Base-by-base conservation (phyloP, 1,140 invertebrate genomes). In the Parapsyche elsis region DNA sequence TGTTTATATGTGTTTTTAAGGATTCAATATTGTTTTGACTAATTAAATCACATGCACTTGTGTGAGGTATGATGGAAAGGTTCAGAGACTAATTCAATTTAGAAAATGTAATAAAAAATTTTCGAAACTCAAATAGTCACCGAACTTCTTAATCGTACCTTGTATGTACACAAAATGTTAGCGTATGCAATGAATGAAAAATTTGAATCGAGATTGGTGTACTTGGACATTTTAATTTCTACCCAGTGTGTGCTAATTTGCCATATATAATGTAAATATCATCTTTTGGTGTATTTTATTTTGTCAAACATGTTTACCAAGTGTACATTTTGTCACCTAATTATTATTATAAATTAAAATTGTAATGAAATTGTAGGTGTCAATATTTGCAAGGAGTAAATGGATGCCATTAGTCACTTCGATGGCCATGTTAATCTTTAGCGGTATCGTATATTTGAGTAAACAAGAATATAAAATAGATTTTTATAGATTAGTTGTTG, bases 381-480 rank as follows among this genome's bases (percentile, higher is more conserved):
- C 71, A 30, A 71, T 10, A 26, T 30, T 71, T 30, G n/a, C 26
- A 23, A 16, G 24, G 23, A 16, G 23, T 73, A 46, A 73, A 73
- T 46, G n/a, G 38, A 73, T 73, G 46, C 46, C n/a, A 21, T 46
- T 76, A 76, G 73, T 76, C 73, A 76, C 16, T 59, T 30, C 57
- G 24, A 76, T 76, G 73, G 73, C 73, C 73, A 76, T 76, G 73
- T 76, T 76, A 57, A 76, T 76, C 73, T 76, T 44, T 59, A 59
- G 24, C 10, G 14, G 24, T 73, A 49, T 73, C 21, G 16, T 46
- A 24, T 73, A 73, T 49, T 73, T 49, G 44, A 73, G 9, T 76
- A 38, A 46, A 76, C 23, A 30, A 76, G 46, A 30, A 74, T 24
- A 74, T 74, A 49, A 19, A 74, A 73, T 73, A 53, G 46, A 73